A percentile compares a stretch with the other conserved stretches of the same genome.
Evolutionary conservation across 2,113 vertebrate species (phyloP).

Genomic region (Bucco capensis): DNA sequence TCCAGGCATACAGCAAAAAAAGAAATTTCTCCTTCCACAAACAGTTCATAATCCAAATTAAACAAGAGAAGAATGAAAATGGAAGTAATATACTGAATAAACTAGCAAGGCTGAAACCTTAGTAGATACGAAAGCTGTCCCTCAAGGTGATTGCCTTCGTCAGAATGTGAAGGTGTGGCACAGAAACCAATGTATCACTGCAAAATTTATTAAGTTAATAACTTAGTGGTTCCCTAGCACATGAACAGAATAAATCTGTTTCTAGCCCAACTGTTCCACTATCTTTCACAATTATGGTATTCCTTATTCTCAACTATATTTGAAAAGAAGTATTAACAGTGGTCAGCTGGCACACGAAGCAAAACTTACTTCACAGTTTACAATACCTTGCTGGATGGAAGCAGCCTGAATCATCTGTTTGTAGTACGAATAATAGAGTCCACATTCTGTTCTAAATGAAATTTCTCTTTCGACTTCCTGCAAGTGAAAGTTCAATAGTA

Average conservation of each 20-base stretch:
- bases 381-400: slow-evolving; percentile 88
- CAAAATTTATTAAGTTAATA: not conserved
- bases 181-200: not conserved
- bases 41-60: not conserved
- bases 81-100: not conserved
- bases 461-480: slow-evolving; percentile 98
- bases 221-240: not conserved
- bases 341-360: not conserved
- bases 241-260: not conserved
- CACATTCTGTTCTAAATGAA: slow-evolving; percentile 96
- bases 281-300: not conserved
- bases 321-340: not conserved
- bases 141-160: not conserved
- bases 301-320: not conserved
- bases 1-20: not conserved
- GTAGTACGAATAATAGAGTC: slow-evolving; percentile 98
- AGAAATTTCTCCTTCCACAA: not conserved
- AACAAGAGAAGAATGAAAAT: not conserved
- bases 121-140: not conserved
- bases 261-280: not conserved
- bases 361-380: slow-evolving; percentile 58
- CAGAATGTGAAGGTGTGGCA: not conserved
- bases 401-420: slow-evolving; percentile 94
- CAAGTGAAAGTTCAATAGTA: slow-evolving; percentile 43
- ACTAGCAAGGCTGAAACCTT: not conserved